Evolutionary conservation across 1,140 invertebrate genomes (phyloP).

Genomic region (Diabrotica undecimpunctata): DNA sequence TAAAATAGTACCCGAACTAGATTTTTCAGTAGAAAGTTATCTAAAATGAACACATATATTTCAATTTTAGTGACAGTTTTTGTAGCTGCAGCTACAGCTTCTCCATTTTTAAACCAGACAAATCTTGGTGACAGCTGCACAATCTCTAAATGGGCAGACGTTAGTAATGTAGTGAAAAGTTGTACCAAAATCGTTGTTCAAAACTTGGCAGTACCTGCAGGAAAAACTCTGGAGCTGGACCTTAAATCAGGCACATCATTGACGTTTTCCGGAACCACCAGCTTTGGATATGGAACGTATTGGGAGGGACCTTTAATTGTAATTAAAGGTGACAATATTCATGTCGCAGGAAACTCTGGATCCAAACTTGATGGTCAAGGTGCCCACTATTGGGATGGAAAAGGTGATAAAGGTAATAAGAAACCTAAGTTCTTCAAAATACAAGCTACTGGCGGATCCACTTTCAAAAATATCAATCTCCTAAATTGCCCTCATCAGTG

Average conservation of each 20-base stretch:
- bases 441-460: conserved; percentile 20
- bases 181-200: conserved; percentile 20
- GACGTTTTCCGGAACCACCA: conserved; percentile 22
- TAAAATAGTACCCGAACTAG: too few relatives aligned
- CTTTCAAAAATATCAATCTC: conserved; percentile 20
- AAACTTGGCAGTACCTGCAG: conserved; percentile 21
- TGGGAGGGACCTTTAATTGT: conserved; percentile 24
- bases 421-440: conserved; percentile 28
- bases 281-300: conserved; percentile 16
- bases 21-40: too few relatives aligned
- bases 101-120: neutral
- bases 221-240: conserved; percentile 17
- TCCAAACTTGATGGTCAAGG: conserved; percentile 15
- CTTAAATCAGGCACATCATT: conserved; percentile 13
- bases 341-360: conserved; percentile 12
- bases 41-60: too few relatives aligned
- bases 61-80: too few relatives aligned
- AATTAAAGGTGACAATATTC: conserved; percentile 18
- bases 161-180: conserved; percentile 9
- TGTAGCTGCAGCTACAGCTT: too few relatives aligned
- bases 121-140: conserved; percentile 3
- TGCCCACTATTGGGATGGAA: conserved; percentile 26
- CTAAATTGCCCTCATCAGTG: conserved; percentile 27
- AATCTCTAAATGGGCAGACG: conserved; percentile 5
- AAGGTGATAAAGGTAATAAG: conserved; percentile 18